phyloP scores from a whole-genome alignment of 2,888 invertebrate genomes.

The Tenthredo amoena region DNA sequence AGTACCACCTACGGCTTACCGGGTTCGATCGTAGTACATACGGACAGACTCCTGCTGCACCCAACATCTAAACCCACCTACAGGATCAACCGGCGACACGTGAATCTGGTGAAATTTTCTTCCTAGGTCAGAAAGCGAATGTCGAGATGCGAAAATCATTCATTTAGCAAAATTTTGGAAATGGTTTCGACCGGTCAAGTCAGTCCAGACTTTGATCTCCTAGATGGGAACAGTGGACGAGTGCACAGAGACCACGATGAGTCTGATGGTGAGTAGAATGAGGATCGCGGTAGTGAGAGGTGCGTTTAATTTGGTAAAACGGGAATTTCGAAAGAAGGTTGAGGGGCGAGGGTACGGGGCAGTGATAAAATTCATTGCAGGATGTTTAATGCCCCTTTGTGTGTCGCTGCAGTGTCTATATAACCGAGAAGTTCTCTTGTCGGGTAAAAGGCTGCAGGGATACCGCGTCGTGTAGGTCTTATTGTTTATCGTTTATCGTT shows the following conservation, averaged over 20 bases:
- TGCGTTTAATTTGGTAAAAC: not conserved
- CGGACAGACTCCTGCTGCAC: not conserved
- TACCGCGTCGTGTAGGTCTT: slow-evolving; percentile 22
- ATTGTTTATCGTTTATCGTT: slow-evolving; percentile 44
- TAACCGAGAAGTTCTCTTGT: not conserved
- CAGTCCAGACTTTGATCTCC: not conserved
- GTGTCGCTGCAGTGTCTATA: not conserved
- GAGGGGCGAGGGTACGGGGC: not conserved
- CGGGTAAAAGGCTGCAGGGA: not conserved
- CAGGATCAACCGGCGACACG: slow-evolving; percentile 58
- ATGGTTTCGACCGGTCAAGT: not conserved
- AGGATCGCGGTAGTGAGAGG: not conserved
- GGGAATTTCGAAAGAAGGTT: not conserved
- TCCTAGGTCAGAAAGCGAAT: not conserved
- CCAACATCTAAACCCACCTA: not conserved
- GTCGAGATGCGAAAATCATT: not conserved
- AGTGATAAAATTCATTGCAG: not conserved
- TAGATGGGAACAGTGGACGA: not conserved
- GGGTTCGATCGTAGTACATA: not conserved
- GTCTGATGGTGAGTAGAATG: not conserved
- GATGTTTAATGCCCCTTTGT: not conserved
- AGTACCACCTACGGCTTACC: not conserved
- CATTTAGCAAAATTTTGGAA: not conserved
- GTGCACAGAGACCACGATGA: not conserved
- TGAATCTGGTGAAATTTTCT: slow-evolving; percentile 65